These are phyloP conservation scores for Cotesia vestalis DNA, from an alignment of 1,140 invertebrate genomes.

Conservation along the genomic window DNA sequence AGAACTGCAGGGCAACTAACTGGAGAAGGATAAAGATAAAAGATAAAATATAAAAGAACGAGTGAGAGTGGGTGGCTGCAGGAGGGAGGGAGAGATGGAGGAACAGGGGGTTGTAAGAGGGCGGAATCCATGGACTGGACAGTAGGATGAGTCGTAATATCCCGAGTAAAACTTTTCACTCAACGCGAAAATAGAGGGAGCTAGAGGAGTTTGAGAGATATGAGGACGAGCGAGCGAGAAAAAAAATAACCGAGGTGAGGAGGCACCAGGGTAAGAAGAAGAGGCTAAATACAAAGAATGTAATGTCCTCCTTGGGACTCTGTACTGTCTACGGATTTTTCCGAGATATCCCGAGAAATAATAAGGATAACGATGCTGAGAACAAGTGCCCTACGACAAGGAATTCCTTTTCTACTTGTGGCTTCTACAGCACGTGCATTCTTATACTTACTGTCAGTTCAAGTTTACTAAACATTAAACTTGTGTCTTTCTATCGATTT, in stretches of 20 bases:
- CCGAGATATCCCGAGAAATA: conserved; percentile 52
- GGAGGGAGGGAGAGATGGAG: conserved; percentile 32
- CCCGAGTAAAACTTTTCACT: conserved; percentile 66
- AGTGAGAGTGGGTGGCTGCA: conserved; percentile 38
- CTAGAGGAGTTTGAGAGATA: conserved; percentile 24
- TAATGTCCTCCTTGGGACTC: conserved; percentile 49
- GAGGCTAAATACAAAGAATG: conserved; percentile 55
- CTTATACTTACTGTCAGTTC: conserved; percentile 12
- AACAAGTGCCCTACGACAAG: conserved; percentile 36
- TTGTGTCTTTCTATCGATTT: background rate
- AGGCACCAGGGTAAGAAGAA: conserved; percentile 14
- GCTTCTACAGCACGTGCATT: conserved; percentile 12
- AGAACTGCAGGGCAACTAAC: conserved; percentile 16
- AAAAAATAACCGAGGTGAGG: conserved; percentile 36
- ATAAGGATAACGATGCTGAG: conserved; percentile 48
- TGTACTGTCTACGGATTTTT: conserved; percentile 53
- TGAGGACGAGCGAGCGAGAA: conserved; percentile 23
- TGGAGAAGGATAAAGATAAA: conserved; percentile 23
- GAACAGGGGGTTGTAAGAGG: conserved; percentile 23
- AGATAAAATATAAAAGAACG: conserved; percentile 29
- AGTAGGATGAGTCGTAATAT: conserved; percentile 60
- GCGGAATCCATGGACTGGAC: conserved; percentile 33
- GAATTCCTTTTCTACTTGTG: conserved; percentile 34
- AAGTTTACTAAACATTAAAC: conserved; percentile 9
- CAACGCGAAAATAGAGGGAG: conserved; percentile 57